Conservation (phyloP, 2,888 invertebrate species). For the Hedychridium roseum region DNA sequence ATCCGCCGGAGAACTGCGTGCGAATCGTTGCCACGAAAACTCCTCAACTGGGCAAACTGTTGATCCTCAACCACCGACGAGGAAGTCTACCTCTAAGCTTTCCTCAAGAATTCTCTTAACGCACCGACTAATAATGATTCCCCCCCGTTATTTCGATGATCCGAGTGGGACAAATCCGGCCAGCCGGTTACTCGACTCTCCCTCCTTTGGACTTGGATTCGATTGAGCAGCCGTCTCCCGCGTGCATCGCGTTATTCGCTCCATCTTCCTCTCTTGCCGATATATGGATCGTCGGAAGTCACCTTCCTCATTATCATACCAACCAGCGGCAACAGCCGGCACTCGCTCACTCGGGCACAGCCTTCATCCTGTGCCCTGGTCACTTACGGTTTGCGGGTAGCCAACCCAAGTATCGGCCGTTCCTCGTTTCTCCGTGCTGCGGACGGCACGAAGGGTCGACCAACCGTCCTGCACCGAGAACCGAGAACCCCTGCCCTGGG, state of each 20-base stretch:
- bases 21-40: no score
- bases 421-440: no score
- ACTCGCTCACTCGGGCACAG: conserved; percentile 58
- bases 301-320: conserved; percentile 65
- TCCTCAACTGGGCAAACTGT: no score
- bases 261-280: conserved; percentile 38
- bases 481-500: conserved; percentile 61
- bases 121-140: no score
- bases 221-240: conserved; percentile 28
- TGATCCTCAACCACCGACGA: no score
- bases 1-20: no score
- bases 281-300: conserved; percentile 63
- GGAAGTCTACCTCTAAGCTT: no score
- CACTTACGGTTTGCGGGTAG: conserved; percentile 56
- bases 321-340: conserved; percentile 41
- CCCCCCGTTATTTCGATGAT: no score
- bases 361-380: conserved; percentile 63
- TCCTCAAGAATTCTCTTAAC: no score
- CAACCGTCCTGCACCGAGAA: conserved; percentile 31
- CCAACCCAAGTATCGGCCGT: conserved; percentile 51
- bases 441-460: conserved; percentile 25
- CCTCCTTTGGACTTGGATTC: no score
- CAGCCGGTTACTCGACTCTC: no score
- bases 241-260: conserved; percentile 12
- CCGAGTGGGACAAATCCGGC: no score